These are phyloP conservation scores for Dioctria rufipes DNA, from an alignment of 2,888 invertebrate genomes.

Conservation along the genomic window DNA sequence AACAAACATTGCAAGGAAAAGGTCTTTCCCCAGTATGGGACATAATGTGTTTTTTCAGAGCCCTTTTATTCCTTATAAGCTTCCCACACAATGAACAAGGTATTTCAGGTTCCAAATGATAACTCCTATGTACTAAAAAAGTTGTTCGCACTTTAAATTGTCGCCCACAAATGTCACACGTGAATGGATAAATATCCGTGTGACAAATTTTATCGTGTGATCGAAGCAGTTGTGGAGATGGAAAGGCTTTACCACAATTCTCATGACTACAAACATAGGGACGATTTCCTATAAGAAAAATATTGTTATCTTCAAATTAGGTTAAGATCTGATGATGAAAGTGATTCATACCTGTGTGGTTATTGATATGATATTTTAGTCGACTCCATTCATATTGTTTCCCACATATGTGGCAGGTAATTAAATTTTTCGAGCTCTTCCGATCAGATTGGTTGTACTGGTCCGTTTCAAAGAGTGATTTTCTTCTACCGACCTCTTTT, in stretches of 20 bases:
- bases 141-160: slow-evolving; percentile 42
- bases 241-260: slow-evolving; percentile 24
- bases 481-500: neutral
- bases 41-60: slow-evolving; percentile 28
- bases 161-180: slow-evolving; percentile 32
- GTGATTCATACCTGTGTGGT: slow-evolving; percentile 18
- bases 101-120: slow-evolving; percentile 52
- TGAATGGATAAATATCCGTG: slow-evolving; percentile 21
- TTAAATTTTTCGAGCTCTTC: neutral
- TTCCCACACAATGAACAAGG: slow-evolving; percentile 51
- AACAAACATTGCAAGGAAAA: slow-evolving; percentile 29
- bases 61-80: slow-evolving; percentile 29
- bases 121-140: slow-evolving; percentile 39
- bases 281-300: slow-evolving; percentile 16
- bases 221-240: slow-evolving; percentile 15
- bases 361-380: slow-evolving; percentile 36
- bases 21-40: slow-evolving; percentile 43
- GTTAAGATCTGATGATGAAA: neutral
- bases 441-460: neutral
- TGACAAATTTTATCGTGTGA: slow-evolving; percentile 40
- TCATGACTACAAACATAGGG: slow-evolving; percentile 16
- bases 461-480: too few species aligned
- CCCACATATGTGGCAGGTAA: slow-evolving; percentile 38
- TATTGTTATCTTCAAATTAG: neutral
- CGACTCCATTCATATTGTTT: slow-evolving; percentile 20